Conservation (phyloP, 2,888 invertebrate species). For the Sarcophaga variegata region DNA sequence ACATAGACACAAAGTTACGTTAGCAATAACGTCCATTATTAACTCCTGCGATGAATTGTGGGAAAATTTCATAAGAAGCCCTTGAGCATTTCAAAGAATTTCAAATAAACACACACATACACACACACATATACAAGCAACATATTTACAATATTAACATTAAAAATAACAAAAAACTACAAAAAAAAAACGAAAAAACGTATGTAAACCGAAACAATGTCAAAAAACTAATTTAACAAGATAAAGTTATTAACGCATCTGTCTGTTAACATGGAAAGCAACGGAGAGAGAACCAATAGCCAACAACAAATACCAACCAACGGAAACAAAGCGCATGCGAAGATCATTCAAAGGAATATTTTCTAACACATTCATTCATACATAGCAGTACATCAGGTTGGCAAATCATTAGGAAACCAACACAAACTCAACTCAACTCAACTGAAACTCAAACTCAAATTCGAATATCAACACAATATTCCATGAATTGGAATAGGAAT, state of each 20-base stretch:
- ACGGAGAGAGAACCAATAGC: conserved; percentile 36
- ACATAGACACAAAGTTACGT: conserved; percentile 28
- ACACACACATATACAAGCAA: no score
- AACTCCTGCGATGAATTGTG: conserved; percentile 25
- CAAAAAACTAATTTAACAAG: conserved; percentile 53
- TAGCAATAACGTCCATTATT: not conserved
- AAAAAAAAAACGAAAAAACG: not conserved
- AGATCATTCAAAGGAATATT: not conserved
- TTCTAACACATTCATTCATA: not conserved
- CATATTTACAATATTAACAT: not conserved
- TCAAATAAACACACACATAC: not conserved
- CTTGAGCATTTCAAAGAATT: conserved; percentile 65
- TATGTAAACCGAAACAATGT: not conserved
- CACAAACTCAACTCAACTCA: no score
- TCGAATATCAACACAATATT: not conserved
- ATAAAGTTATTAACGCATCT: conserved; percentile 66
- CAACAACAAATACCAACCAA: conserved; percentile 3
- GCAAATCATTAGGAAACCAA: not conserved
- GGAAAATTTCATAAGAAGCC: conserved; percentile 60
- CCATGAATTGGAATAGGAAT: not conserved
- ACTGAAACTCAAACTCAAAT: no score
- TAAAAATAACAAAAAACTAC: not conserved
- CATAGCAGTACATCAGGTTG: not conserved
- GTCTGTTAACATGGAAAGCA: conserved; percentile 56
- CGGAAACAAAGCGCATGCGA: not conserved